A percentile compares a stretch with the other conserved stretches of the same genome.
phyloP scores from a whole-genome alignment of 2,888 invertebrate genomes.

The Cephus runcator region DNA sequence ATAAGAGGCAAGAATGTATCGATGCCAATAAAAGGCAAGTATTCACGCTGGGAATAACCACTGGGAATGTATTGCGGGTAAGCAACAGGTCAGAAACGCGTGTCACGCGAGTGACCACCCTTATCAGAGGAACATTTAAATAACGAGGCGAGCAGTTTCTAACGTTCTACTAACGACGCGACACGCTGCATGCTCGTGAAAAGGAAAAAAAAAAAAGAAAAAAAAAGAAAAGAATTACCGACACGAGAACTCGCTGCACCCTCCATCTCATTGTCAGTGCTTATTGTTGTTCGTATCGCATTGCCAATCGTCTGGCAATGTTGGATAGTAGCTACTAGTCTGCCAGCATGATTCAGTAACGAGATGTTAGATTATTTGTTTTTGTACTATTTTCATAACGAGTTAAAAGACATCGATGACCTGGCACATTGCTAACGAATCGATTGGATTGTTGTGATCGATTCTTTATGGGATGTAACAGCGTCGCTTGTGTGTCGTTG shows the following conservation, averaged over 20 bases:
- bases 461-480: neutral
- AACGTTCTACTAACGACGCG: neutral
- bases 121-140: neutral
- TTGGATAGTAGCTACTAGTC: neutral
- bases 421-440: neutral
- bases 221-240: neutral
- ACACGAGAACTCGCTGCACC: neutral
- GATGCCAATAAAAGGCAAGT: neutral
- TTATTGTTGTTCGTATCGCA: neutral
- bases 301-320: neutral
- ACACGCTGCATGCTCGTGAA: neutral
- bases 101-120: neutral
- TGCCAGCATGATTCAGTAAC: neutral
- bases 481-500: neutral
- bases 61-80: neutral
- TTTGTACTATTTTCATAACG: neutral
- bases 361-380: neutral
- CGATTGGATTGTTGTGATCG: neutral
- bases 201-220: neutral
- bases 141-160: neutral
- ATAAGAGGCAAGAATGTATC: neutral
- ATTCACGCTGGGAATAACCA: neutral
- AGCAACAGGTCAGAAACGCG: neutral
- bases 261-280: neutral
- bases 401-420: neutral